Evolutionary conservation across 2,797 vertebrate genomes (phyloP).

Genomic region (Hippopotamyrus pictus): DNA sequence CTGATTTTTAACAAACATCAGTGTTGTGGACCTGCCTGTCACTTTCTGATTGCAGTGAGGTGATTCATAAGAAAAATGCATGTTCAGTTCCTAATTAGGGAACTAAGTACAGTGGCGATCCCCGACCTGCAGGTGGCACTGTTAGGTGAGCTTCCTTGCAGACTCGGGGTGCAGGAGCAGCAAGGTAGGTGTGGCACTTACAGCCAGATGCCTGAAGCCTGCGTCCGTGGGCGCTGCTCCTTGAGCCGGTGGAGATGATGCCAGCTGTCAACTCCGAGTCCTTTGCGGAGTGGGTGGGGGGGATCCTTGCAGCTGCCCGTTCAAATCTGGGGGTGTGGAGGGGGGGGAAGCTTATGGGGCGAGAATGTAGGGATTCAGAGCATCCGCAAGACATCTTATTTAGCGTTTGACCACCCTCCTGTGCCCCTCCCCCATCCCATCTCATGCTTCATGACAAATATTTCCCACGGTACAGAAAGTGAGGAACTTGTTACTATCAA

Average conservation of each 20-base stretch:
- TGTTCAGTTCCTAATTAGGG: neutral
- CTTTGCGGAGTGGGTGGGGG: neutral
- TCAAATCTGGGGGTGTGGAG: neutral
- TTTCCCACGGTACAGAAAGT: neutral
- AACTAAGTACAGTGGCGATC: neutral
- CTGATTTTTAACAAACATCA: neutral
- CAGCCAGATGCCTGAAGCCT: neutral
- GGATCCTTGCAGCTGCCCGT: neutral
- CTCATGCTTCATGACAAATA: slow-evolving; percentile 7
- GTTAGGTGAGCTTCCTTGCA: neutral
- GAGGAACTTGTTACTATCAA: slow-evolving; percentile 23
- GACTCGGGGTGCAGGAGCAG: neutral
- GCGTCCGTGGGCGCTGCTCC: neutral
- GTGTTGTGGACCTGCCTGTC: neutral
- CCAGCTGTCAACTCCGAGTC: neutral
- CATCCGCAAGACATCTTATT: neutral
- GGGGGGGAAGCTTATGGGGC: neutral
- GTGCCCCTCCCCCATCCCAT: neutral
- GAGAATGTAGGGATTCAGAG: neutral
- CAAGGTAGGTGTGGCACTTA: neutral
- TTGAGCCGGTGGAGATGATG: neutral
- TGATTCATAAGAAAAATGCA: neutral
- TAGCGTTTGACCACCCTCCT: neutral
- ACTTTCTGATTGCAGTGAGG: neutral
- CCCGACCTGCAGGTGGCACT: neutral